Base-by-base conservation (phyloP, 2,113 vertebrate genomes). In the Xenotilapia flavipinnis region DNA sequence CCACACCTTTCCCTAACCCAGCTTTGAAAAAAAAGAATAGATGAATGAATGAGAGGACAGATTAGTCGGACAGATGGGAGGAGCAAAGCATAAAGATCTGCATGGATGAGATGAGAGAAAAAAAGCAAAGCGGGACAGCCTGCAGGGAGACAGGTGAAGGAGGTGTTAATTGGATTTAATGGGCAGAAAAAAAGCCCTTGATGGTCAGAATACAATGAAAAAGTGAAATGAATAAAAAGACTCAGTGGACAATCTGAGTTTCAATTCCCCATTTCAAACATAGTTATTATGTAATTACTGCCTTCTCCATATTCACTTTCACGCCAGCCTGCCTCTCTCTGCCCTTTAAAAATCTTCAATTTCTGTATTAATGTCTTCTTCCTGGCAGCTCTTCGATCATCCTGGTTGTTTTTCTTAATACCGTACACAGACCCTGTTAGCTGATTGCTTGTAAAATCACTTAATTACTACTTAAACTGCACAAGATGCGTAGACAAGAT, bases 111-210 rank as follows among this genome's bases (percentile, higher is more conserved):
- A 77, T 31, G 45, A 13, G 42, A 62, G 26, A 14, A 15, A 86
- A 53, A 84, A 77, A 38, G 51, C 51, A 86, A 88, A 88, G 80
- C 55, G 81, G 79, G 83, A 82, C 36, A 70, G 58, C 86, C 82
- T n/a, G 49, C 79, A 84, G 82, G 77, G 23, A 58, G 56, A 82
- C 81, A 55, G 58, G 17, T 65, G 84, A 81, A 42, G 65, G 81
- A 88, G 84, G 73, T 85, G 42, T 92, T 93, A 93, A 92, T 93
- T 86, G 83, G 9, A 15, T 17, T 77, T 90, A 93, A 92, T 89
- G 56, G 79, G 31, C 55, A 90, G 73, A 83, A 86, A 89, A 54
- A 38, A 36, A 88, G 38, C 9, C 42, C 40, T 7, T 28, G 23
- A 28, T 49, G 70, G 45, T 51, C 45, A 7, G 5, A 77, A 77